Conservation (phyloP, 2,888 invertebrate species). For the Aphidoletes aphidimyza region DNA sequence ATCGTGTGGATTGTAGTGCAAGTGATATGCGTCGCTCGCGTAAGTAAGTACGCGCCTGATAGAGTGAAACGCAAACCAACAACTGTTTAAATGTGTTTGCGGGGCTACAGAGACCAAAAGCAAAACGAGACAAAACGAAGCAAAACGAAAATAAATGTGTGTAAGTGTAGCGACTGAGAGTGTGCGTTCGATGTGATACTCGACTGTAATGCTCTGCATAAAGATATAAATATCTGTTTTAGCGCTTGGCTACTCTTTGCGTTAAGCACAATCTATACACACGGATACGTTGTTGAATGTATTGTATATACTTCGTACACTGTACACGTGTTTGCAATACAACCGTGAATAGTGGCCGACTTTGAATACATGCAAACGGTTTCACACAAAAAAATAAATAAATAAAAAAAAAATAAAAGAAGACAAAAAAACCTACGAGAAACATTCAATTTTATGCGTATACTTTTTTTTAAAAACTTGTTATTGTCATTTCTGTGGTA, state of each 20-base stretch:
- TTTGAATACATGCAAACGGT: constrained; percentile 33
- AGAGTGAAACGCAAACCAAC: not conserved
- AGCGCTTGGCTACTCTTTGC: constrained; percentile 32
- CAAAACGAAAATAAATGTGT: not conserved
- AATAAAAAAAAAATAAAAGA: not conserved
- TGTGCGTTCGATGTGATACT: not conserved
- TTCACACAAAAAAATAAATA: not conserved
- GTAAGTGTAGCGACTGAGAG: not conserved
- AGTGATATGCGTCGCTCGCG: not conserved
- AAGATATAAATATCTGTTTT: constrained; percentile 42
- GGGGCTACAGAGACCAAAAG: not conserved
- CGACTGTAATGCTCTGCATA: constrained; percentile 3
- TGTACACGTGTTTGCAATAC: constrained; percentile 19
- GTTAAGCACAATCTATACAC: not conserved
- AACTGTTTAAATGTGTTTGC: not conserved
- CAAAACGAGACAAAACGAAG: not conserved
- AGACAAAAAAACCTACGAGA: not conserved
- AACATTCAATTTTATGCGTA: constrained; percentile 13
- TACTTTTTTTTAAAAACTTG: not conserved
- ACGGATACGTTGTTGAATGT: not conserved
- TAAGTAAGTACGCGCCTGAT: not conserved
- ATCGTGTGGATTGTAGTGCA: constrained; percentile 13
- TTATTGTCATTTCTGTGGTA: no score
- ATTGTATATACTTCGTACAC: not conserved
- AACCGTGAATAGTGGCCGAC: constrained; percentile 38